These are phyloP conservation scores for Drosophila chauvacae DNA, from an alignment of 1,140 invertebrate species.

Conservation along the genomic window DNA sequence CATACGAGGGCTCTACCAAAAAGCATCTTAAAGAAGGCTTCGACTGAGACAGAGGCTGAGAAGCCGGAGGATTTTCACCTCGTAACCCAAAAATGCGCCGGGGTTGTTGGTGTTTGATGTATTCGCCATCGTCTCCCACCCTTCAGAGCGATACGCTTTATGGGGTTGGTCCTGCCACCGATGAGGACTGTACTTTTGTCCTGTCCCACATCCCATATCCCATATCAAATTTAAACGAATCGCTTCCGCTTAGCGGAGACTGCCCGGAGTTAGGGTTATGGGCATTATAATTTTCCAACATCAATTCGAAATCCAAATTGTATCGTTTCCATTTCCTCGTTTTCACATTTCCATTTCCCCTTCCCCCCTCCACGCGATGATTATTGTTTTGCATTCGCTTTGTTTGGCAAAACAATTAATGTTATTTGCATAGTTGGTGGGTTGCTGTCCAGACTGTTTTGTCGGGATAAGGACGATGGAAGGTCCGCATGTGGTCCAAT, in stretches of 20 bases:
- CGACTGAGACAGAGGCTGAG: constrained; percentile 1
- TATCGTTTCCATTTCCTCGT: constrained; percentile 67
- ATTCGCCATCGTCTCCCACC: constrained; percentile 26
- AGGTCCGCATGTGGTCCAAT: constrained; percentile 68
- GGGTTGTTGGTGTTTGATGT: constrained; percentile 50
- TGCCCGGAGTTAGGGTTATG: constrained; percentile 73
- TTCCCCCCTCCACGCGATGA: constrained; percentile 19
- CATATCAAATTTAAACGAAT: constrained; percentile 83
- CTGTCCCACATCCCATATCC: constrained; percentile 53
- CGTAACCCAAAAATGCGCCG: constrained; percentile 62
- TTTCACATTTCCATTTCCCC: constrained; percentile 38
- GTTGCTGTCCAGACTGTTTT: constrained; percentile 25
- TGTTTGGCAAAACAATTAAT: constrained; percentile 82
- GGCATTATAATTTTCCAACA: constrained; percentile 65
- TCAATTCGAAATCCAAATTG: constrained; percentile 59
- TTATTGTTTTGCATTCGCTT: constrained; percentile 61
- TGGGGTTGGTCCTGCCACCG: constrained; percentile 60
- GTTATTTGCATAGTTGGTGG: constrained; percentile 77
- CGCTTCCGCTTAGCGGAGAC: constrained; percentile 61
- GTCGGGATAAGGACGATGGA: constrained; percentile 6
- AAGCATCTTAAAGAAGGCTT: constrained; percentile 61
- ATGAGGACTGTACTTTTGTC: constrained; percentile 60
- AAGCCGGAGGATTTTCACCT: constrained; percentile 68
- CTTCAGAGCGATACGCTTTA: constrained; percentile 54
- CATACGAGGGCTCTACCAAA: constrained; percentile 21